A percentile compares a stretch with the other conserved stretches of the same genome.
Evolutionary conservation across 2,888 invertebrate species (phyloP).

Genomic region (Taphrorychus bicolor): DNA sequence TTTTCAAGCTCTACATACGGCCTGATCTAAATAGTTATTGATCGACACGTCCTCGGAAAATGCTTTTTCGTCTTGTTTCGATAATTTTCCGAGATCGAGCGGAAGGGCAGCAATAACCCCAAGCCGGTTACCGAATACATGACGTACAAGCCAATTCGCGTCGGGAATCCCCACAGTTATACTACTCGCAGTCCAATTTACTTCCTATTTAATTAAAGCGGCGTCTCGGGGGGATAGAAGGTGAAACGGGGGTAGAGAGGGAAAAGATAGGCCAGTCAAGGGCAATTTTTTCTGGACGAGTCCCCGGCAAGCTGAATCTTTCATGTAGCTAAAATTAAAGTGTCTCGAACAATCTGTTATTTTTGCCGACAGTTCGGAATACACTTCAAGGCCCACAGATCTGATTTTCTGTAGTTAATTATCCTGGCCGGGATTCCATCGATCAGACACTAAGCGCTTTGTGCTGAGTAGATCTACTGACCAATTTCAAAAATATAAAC

Average conservation of each 20-base stretch:
- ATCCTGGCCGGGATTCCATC: neutral
- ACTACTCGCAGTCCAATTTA: conserved; percentile 38
- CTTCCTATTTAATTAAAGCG: conserved; percentile 42
- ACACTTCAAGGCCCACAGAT: neutral
- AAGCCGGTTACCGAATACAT: conserved; percentile 28
- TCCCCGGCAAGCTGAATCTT: conserved; percentile 36
- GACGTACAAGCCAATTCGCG: conserved; percentile 30
- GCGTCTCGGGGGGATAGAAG: conserved; percentile 42
- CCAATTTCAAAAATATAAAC: no score
- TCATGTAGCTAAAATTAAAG: conserved; percentile 33
- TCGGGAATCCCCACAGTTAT: conserved; percentile 34
- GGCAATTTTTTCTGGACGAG: conserved; percentile 34
- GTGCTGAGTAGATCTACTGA: no score
- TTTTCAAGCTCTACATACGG: no score
- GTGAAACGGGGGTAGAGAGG: conserved; percentile 27
- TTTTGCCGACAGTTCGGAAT: conserved; percentile 15
- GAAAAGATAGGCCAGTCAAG: conserved; percentile 38
- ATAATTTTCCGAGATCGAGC: neutral
- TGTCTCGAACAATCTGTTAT: conserved; percentile 26
- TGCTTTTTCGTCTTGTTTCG: no score
- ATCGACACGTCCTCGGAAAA: no score
- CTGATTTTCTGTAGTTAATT: conserved; percentile 1
- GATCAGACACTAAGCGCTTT: neutral
- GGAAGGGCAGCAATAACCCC: conserved; percentile 15
- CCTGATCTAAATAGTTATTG: no score